Percentiles rank a stretch among this genome's conserved stretches.
Conservation (phyloP, 2,888 invertebrate species). For the Marronus borbonicus region DNA sequence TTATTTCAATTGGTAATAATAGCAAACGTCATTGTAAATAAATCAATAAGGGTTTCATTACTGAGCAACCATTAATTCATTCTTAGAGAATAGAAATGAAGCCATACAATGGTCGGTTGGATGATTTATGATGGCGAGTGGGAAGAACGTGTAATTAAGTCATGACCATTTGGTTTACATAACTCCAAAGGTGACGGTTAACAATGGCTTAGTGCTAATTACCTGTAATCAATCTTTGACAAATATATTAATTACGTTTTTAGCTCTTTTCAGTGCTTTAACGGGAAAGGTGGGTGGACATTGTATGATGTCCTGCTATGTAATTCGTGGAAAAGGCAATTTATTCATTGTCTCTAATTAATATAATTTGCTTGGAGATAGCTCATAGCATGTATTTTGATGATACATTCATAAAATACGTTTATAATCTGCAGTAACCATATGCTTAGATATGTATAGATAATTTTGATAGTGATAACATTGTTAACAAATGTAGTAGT, state of each 20-base stretch:
- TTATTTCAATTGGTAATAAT: no score
- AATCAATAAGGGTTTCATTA: background rate
- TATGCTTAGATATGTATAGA: no score
- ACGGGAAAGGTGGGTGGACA: background rate
- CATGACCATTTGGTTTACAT: constrained; percentile 46
- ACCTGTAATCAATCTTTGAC: constrained; percentile 45
- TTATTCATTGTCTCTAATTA: no score
- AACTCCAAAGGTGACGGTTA: constrained; percentile 23
- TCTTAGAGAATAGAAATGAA: background rate
- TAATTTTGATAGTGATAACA: no score
- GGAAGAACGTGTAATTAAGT: constrained; percentile 40
- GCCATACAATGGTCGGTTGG: constrained; percentile 28
- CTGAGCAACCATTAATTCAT: background rate
- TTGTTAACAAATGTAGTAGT: no score
- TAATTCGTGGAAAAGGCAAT: no score
- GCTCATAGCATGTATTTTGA: no score
- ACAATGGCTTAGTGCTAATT: constrained; percentile 20
- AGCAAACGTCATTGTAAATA: background rate
- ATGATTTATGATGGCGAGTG: constrained; percentile 39
- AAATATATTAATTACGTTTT: constrained; percentile 41
- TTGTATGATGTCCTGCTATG: no score
- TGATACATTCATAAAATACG: no score
- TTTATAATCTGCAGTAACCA: no score
- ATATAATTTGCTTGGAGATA: no score
- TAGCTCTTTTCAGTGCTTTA: constrained; percentile 16